Percentiles rank a stretch among this genome's conserved stretches.
Conservation (phyloP, 2,113 vertebrate species). For the Otolemur garnettii region DNA sequence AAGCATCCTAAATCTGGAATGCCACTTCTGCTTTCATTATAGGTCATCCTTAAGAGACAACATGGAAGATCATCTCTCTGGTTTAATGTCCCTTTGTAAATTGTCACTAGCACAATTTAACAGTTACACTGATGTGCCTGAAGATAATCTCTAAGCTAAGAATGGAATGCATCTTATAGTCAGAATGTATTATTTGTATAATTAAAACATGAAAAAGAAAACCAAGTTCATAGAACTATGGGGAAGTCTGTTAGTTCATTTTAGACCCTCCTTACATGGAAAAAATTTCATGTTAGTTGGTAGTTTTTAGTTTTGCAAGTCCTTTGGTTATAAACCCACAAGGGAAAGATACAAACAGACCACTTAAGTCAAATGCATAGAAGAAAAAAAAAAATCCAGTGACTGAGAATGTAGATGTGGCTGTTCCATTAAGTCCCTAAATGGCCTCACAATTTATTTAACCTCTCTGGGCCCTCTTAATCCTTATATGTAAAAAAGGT, state of each 20-base stretch:
- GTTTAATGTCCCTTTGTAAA: slow-evolving; percentile 33
- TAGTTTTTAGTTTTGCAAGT: slow-evolving; percentile 38
- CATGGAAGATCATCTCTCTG: background rate
- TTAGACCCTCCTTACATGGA: background rate
- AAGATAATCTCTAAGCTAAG: slow-evolving; percentile 44
- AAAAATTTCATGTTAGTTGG: background rate
- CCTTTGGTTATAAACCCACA: slow-evolving; percentile 23
- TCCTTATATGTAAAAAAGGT: background rate
- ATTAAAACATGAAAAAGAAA: slow-evolving; percentile 43
- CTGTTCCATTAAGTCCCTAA: slow-evolving; percentile 5
- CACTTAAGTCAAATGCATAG: background rate
- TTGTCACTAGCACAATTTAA: background rate
- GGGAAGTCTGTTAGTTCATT: background rate
- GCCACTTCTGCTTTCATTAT: background rate
- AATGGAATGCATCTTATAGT: slow-evolving; percentile 12
- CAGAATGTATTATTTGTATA: slow-evolving; percentile 22
- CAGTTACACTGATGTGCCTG: background rate
- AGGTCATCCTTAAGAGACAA: background rate
- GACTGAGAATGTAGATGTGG: too few species aligned
- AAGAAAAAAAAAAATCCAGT: background rate
- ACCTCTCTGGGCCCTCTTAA: background rate
- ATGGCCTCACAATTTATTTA: background rate
- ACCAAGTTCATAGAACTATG: background rate
- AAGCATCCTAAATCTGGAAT: background rate
- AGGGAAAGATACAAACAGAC: background rate